phyloP scores from a whole-genome alignment of 2,797 vertebrate species.

The Clarias laeviceps region DNA sequence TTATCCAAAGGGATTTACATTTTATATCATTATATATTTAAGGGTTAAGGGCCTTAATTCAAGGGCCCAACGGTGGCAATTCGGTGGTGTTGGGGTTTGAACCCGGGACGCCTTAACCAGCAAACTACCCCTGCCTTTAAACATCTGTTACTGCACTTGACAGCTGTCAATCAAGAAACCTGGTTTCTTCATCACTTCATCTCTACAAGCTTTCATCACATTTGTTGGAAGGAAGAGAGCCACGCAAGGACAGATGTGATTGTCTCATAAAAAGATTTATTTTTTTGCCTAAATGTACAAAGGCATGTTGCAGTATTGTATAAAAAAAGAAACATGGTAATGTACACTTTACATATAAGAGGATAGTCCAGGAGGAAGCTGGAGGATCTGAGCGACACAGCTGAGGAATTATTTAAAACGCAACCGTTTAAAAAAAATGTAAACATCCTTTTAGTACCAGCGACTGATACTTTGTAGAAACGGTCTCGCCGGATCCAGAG shows the following conservation, averaged over 20 bases:
- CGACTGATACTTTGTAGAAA: constrained; percentile 64
- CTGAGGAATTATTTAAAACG: constrained; percentile 69
- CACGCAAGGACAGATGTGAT: constrained; percentile 85
- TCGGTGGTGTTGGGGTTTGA: too few species aligned
- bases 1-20: too few species aligned
- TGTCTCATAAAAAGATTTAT: constrained; percentile 99
- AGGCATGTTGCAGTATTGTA: constrained; percentile 94
- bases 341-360: constrained; percentile 97
- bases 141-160: too few species aligned
- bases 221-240: constrained; percentile 62
- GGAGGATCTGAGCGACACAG: constrained; percentile 65
- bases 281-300: constrained; percentile 97
- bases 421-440: constrained; percentile 67
- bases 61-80: too few species aligned
- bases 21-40: too few species aligned
- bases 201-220: background rate
- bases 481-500: constrained; percentile 32
- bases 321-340: constrained; percentile 94
- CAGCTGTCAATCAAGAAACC: background rate
- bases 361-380: constrained; percentile 79
- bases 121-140: too few species aligned
- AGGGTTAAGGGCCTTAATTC: too few species aligned
- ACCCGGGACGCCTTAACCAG: too few species aligned
- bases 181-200: background rate
- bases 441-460: constrained; percentile 84